Conservation (phyloP, 2,113 vertebrate genomes). For the Ceyx margarethae region DNA sequence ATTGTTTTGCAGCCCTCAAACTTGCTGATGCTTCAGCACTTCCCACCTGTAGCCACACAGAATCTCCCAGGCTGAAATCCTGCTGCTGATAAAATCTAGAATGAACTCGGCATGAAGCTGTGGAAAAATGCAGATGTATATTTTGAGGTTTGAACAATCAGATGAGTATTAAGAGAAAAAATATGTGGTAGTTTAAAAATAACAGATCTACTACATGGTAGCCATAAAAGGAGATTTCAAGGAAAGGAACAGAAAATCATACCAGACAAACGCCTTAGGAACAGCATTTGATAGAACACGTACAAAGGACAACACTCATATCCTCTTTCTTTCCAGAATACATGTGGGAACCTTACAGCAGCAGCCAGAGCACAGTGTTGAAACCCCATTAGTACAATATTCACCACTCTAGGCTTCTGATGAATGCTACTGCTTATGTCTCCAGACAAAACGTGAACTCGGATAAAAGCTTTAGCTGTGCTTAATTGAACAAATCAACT, state of each 20-base stretch:
- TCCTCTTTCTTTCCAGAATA: neutral
- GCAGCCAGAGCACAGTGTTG: neutral
- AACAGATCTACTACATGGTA: slow-evolving; percentile 42
- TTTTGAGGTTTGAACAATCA: slow-evolving; percentile 66
- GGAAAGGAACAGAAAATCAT: slow-evolving; percentile 47
- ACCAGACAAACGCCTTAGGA: slow-evolving; percentile 1
- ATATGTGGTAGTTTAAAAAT: slow-evolving; percentile 54
- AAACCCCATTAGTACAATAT: neutral
- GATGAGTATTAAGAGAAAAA: slow-evolving; percentile 48
- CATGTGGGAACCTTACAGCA: neutral
- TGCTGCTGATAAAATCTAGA: slow-evolving; percentile 53
- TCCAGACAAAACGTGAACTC: neutral
- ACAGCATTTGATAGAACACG: neutral
- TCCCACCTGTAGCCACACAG: slow-evolving; percentile 27
- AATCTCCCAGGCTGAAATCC: slow-evolving; percentile 35
- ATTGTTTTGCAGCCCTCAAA: neutral
- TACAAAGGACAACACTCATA: slow-evolving; percentile 14
- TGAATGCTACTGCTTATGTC: neutral
- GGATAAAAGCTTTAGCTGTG: neutral
- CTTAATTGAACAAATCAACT: neutral
- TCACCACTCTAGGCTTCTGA: neutral
- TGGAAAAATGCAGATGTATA: slow-evolving; percentile 40
- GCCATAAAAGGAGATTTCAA: slow-evolving; percentile 62
- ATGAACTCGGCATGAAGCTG: slow-evolving; percentile 14
- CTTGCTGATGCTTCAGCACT: slow-evolving; percentile 10